Evolutionary conservation across 2,797 vertebrate species (phyloP).

Genomic region (Sebastolobus alascanus): DNA sequence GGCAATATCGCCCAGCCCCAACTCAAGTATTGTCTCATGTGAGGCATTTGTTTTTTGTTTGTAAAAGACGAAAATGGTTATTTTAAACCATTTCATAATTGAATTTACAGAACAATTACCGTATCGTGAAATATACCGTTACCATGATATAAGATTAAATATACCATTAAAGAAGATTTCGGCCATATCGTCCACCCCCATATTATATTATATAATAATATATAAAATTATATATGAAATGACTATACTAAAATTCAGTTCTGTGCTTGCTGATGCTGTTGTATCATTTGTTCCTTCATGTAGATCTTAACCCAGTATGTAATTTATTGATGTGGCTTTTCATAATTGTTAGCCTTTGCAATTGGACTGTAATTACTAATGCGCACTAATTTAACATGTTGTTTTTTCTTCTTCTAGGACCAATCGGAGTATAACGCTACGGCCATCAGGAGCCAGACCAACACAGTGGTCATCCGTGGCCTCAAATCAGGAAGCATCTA

Average conservation of each 20-base stretch:
- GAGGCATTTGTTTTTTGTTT: no score
- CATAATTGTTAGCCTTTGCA: conserved; percentile 29
- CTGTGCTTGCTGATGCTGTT: conserved; percentile 3
- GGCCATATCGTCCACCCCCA: neutral
- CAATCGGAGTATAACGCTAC: conserved; percentile 94
- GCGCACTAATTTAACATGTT: conserved; percentile 26
- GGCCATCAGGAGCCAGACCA: conserved; percentile 94
- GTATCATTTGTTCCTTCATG: neutral
- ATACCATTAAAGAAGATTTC: neutral
- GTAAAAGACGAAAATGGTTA: neutral
- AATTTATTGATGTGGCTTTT: conserved; percentile 36
- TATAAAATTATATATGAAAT: neutral
- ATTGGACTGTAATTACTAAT: conserved; percentile 53
- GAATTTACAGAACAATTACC: neutral
- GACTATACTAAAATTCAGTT: neutral
- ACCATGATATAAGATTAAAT: neutral
- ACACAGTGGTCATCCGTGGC: conserved; percentile 94
- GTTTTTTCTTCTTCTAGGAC: conserved; percentile 83
- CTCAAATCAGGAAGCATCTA: conserved; percentile 98
- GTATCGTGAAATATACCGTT: neutral
- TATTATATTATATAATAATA: neutral
- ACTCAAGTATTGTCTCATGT: no score
- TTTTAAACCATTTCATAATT: neutral
- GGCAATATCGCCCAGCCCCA: no score
- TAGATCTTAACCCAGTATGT: conserved; percentile 18